Evolutionary conservation across 1,140 invertebrate species (phyloP).

Genomic region (Meteorus sp.): DNA sequence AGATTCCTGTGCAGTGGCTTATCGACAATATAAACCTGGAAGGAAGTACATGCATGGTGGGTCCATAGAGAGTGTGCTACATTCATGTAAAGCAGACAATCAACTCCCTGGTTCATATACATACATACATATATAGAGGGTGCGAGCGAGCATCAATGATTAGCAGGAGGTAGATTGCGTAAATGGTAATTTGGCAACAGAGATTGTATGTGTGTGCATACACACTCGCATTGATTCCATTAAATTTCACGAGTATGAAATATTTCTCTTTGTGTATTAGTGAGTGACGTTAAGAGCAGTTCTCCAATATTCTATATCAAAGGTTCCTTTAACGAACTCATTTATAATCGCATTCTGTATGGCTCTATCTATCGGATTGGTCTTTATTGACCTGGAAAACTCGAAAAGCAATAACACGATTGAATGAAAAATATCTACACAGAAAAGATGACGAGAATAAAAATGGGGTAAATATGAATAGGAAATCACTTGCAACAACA

Average conservation of each 20-base stretch:
- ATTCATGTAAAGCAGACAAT: slow-evolving; percentile 4
- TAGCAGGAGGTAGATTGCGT: slow-evolving; percentile 33
- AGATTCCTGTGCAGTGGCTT: neutral
- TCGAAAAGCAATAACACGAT: too few relatives aligned
- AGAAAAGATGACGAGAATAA: neutral
- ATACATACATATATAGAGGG: too few relatives aligned
- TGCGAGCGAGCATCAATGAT: slow-evolving; percentile 4
- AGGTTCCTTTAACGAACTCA: too few relatives aligned
- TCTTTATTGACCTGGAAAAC: too few relatives aligned
- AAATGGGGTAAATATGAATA: neutral
- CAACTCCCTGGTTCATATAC: neutral
- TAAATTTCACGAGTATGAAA: neutral
- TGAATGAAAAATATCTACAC: neutral
- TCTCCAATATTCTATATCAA: too few relatives aligned
- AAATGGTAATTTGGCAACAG: slow-evolving; percentile 30
- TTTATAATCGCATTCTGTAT: too few relatives aligned
- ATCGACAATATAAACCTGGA: neutral
- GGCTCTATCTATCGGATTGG: too few relatives aligned
- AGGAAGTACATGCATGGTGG: neutral
- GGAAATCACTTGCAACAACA: too few relatives aligned
- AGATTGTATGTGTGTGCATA: slow-evolving; percentile 7
- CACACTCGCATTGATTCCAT: neutral
- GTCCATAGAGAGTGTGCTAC: too few relatives aligned
- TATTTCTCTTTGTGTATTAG: too few relatives aligned
- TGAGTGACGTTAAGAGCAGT: too few relatives aligned